Evolutionary conservation across 2,888 invertebrate genomes (phyloP).

Genomic region (Antitype chi): DNA sequence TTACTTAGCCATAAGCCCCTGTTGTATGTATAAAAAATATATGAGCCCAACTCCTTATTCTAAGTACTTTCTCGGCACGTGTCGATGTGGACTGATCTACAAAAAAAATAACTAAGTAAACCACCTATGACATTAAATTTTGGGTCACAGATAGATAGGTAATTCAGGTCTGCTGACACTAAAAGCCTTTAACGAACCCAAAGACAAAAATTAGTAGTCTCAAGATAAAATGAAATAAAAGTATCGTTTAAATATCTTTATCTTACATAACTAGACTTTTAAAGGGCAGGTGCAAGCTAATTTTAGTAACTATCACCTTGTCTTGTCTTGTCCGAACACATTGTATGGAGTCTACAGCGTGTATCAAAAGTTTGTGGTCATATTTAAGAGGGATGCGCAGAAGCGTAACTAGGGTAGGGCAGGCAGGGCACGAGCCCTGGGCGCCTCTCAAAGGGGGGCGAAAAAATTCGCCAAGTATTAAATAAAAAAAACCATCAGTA

Average conservation of each 20-base stretch:
- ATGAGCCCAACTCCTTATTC: too few relatives aligned
- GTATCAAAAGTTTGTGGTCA: not conserved
- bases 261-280: conserved; percentile 55
- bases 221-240: conserved; percentile 26
- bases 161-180: too few relatives aligned
- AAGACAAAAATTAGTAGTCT: not conserved
- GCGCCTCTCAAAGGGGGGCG: too few relatives aligned
- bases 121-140: not conserved
- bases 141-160: too few relatives aligned
- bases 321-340: conserved; percentile 33
- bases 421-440: too few relatives aligned
- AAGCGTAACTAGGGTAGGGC: too few relatives aligned
- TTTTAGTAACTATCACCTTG: conserved; percentile 66
- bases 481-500: too few relatives aligned
- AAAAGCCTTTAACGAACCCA: not conserved
- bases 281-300: conserved; percentile 70
- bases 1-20: too few relatives aligned
- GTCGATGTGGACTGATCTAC: not conserved
- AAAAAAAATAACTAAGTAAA: not conserved
- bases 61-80: not conserved
- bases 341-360: conserved; percentile 22
- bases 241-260: conserved; percentile 43
- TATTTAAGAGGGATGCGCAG: too few relatives aligned
- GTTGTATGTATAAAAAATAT: not conserved
- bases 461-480: too few relatives aligned